A percentile compares a stretch with the other conserved stretches of the same genome.
Conservation (phyloP, 92 coral and sea anemone genomes). For the Epizoanthus rinbou region DNA sequence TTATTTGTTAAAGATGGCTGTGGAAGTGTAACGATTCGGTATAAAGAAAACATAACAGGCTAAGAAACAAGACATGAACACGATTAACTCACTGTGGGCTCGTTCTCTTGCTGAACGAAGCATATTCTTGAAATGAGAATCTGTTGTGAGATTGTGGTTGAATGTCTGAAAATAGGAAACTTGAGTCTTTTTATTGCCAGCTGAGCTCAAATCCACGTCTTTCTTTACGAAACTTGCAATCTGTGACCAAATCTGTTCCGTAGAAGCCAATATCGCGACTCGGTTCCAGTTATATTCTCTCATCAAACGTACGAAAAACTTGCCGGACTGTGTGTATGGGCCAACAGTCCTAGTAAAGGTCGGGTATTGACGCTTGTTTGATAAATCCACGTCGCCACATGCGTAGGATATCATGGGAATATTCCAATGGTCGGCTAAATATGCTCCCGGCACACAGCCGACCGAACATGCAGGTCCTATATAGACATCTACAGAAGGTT, state of each 20-base stretch:
- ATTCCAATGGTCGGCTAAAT: slow-evolving; percentile 79
- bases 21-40: neutral
- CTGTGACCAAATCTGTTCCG: slow-evolving; percentile 76
- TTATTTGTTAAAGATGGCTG: neutral
- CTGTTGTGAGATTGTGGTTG: slow-evolving; percentile 50
- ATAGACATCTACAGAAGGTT: slow-evolving; percentile 62
- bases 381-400: slow-evolving; percentile 65
- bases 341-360: slow-evolving; percentile 87
- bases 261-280: slow-evolving; percentile 72
- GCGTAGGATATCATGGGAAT: slow-evolving; percentile 80
- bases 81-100: slow-evolving; percentile 68
- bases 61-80: neutral
- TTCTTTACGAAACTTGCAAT: slow-evolving; percentile 60
- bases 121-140: slow-evolving; percentile 56
- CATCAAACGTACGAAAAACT: slow-evolving; percentile 59
- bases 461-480: slow-evolving; percentile 80
- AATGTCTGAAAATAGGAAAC: slow-evolving; percentile 73
- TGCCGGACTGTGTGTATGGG: slow-evolving; percentile 57
- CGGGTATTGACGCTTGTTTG: slow-evolving; percentile 62
- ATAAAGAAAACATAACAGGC: neutral
- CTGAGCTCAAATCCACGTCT: slow-evolving; percentile 46
- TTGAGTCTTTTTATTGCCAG: slow-evolving; percentile 3
- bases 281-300: slow-evolving; percentile 66
- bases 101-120: slow-evolving; percentile 62
- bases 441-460: slow-evolving; percentile 74